Conservation (phyloP, 2,888 invertebrate genomes). For the Celastrina argiolus region DNA sequence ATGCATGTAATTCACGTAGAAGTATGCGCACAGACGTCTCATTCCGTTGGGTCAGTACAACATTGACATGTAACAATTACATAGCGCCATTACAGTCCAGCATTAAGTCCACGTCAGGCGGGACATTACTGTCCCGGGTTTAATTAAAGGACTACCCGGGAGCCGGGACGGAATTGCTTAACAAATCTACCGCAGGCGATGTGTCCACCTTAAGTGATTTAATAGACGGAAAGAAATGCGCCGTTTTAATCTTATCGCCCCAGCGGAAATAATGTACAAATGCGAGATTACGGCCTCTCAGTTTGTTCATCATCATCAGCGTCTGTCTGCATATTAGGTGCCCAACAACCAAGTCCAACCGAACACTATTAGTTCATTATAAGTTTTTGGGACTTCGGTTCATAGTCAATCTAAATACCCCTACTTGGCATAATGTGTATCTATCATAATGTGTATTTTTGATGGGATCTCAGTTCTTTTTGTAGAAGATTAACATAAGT, state of each 20-base stretch:
- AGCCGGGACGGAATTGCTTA: constrained; percentile 72
- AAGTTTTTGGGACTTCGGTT: too few species aligned
- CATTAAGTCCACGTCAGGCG: constrained; percentile 71
- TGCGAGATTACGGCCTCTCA: constrained; percentile 24
- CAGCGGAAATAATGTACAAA: constrained; percentile 36
- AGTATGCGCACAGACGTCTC: constrained; percentile 14
- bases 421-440: too few species aligned
- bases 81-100: constrained; percentile 70
- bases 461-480: too few species aligned
- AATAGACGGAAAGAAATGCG: constrained; percentile 75
- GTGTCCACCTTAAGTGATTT: constrained; percentile 79
- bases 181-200: constrained; percentile 75
- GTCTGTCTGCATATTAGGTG: too few species aligned
- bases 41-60: constrained; percentile 36
- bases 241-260: constrained; percentile 59
- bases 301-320: constrained; percentile 1
- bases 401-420: too few species aligned
- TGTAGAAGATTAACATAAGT: too few species aligned
- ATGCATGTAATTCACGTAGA: constrained; percentile 4
- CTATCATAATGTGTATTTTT: too few species aligned
- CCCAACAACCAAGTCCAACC: too few species aligned
- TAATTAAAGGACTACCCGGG: constrained; percentile 75
- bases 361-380: too few species aligned
- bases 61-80: constrained; percentile 72
- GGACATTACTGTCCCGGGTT: constrained; percentile 71